phyloP scores from a whole-genome alignment of 2,888 invertebrate species.

The Sarcophaga caerulescens region DNA sequence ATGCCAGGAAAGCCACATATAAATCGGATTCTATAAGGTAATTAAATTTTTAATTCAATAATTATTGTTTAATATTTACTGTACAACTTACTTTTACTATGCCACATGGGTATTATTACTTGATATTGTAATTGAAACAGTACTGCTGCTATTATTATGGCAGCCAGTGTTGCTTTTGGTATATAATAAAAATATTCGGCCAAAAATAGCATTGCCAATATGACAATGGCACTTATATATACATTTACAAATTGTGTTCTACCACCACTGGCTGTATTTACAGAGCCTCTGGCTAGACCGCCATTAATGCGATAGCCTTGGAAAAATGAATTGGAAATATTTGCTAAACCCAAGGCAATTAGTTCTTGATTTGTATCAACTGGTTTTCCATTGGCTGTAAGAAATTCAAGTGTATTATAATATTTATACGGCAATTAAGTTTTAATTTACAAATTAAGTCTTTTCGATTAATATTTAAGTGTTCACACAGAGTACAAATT shows the following conservation, averaged over 20 bases:
- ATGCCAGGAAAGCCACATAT: slow-evolving; percentile 92
- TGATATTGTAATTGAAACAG: slow-evolving; percentile 94
- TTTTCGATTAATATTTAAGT: too few relatives aligned
- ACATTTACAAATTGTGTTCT: slow-evolving; percentile 90
- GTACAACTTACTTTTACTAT: slow-evolving; percentile 87
- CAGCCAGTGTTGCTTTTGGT: slow-evolving; percentile 91
- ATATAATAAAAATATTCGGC: slow-evolving; percentile 93
- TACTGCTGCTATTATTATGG: slow-evolving; percentile 94
- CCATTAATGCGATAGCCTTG: slow-evolving; percentile 90
- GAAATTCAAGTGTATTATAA: not conserved
- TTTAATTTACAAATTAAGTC: too few relatives aligned
- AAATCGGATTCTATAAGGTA: slow-evolving; percentile 89
- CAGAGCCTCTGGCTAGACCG: slow-evolving; percentile 89
- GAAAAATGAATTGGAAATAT: slow-evolving; percentile 91
- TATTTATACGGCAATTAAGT: too few relatives aligned
- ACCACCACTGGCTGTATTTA: slow-evolving; percentile 94
- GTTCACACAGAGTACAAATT: too few relatives aligned
- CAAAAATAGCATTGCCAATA: slow-evolving; percentile 90
- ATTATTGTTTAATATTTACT: too few relatives aligned
- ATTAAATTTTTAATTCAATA: too few relatives aligned
- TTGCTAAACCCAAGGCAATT: slow-evolving; percentile 88
- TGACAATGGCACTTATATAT: slow-evolving; percentile 90
- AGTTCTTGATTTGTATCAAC: slow-evolving; percentile 95
- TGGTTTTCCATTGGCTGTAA: slow-evolving; percentile 85
- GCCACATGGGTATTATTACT: slow-evolving; percentile 92